Evolutionary conservation across 1,140 invertebrate genomes (phyloP), one percentile per base, ranked within the genome.

Genomic region (Pseudomyrmex pallidus): DNA sequence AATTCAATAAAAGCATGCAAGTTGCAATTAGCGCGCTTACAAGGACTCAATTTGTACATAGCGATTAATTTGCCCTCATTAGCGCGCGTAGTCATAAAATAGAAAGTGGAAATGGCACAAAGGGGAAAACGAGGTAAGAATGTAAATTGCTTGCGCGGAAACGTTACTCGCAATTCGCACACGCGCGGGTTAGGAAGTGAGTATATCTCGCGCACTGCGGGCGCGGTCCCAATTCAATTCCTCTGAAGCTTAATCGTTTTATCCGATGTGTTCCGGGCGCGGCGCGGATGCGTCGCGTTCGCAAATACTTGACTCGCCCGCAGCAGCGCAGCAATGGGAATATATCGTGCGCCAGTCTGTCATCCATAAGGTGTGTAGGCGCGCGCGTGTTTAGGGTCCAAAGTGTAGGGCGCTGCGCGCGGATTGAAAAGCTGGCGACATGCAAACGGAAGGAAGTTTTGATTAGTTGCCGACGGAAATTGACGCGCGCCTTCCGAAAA

Each of bases 401-500:
- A 70, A 72, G 76, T 70, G 52, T 35, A 5, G 4, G 5, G 35
- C 4, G 35, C 54, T 57, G 44, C 44, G 44, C 44, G 62, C 77
- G 66, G 68, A 90, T 91, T 82, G 77, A 83, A 90, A 84, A 85
- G 78, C 73, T 59, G 66, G 66, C 73, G 22, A 61, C 17, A 48
- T 50, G 77, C 80, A 88, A 88, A 85, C 86, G 87, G 70, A 82
- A 54, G 84, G 88, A 91, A 91, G 90, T 92, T 92, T 91, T 90
- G 87, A 92, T 92, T 91, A 91, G 90, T 92, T 90, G 80, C 82
- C 35, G 35, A 70, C 83, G 74, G 85, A 84, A 90, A 91, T 91
- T 90, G 87, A 91, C 87, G 88, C 84, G 35, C 35, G 35, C 5
- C 35, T 70, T 59, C 82, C 62, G 74, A 68, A 44, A 25, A 56